Evolutionary conservation across 1,140 invertebrate species (phyloP), one percentile per base, ranked within the genome.

Genomic region (Calliopsis andreniformis): DNA sequence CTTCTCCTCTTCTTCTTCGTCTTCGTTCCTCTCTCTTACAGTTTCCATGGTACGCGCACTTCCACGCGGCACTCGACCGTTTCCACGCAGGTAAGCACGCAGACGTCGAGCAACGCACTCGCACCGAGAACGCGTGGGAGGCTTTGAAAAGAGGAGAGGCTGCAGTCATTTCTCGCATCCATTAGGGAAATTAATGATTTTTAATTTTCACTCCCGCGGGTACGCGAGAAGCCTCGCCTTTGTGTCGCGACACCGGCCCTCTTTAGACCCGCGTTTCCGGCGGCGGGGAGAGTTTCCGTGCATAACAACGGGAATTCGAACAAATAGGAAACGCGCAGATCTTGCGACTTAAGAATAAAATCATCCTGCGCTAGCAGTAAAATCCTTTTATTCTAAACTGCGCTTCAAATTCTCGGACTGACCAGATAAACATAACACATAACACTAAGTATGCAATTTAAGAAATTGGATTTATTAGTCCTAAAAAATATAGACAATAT

Each of bases 161-260:
- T 58, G 70, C 55, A 82, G 64, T 86, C 68, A 81, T 76, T 84
- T 82, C 82, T 76, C 78, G 61, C 73, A 66, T 80, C 79, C 79
- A 87, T 87, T 87, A 87, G 72, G 86, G 80, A 87, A 87, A 87
- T 87, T 87, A 86, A 87, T 87, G 84, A 84, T 84, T 86, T 87
- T 84, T 76, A 80, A 76, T 71, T 82, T 84, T 86, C 63, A 43
- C 75, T 68, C 59, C 47, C 64, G 43, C 42, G 64, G 18, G 7
- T 39, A 47, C 63, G 51, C 42, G 72, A 49, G 18, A 42, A 39
- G 43, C 42, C 14, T 20, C 32, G 43, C 43, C 45, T 76, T 56
- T 76, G 30, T 35, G 32, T 1, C 30, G 42, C 35, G 42, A 69
- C 45, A 66, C 45, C 35, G 61, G 70, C 32, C 14, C 69, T 42